Evolutionary conservation across 2,888 invertebrate genomes (phyloP).

Genomic region (Netelia fuscicornis): DNA sequence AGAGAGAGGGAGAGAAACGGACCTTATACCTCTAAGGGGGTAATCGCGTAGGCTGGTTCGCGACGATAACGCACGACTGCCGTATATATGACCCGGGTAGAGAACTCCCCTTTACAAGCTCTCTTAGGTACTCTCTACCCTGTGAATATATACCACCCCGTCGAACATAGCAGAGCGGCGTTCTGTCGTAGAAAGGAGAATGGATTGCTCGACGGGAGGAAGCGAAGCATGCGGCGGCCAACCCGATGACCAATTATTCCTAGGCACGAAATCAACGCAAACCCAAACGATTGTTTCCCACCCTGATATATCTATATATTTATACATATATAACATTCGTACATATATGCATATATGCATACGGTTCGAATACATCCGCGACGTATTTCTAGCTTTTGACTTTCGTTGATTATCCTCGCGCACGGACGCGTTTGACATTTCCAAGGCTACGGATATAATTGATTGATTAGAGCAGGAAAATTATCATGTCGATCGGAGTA

Average conservation of each 20-base stretch:
- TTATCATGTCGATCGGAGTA: too few relatives aligned
- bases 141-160: constrained; percentile 72
- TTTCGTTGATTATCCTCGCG: too few relatives aligned
- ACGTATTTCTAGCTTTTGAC: too few relatives aligned
- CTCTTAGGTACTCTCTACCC: constrained; percentile 66
- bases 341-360: not conserved
- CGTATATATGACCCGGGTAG: constrained; percentile 20
- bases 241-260: constrained; percentile 66
- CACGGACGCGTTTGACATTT: too few relatives aligned
- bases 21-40: constrained; percentile 68
- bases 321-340: not conserved
- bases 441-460: too few relatives aligned
- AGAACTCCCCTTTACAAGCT: constrained; percentile 22
- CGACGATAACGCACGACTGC: constrained; percentile 75
- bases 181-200: constrained; percentile 37
- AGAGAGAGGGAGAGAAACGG: constrained; percentile 27
- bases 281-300: constrained; percentile 45
- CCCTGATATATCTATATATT: not conserved
- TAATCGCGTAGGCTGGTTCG: constrained; percentile 76
- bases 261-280: constrained; percentile 60
- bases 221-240: constrained; percentile 17
- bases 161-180: constrained; percentile 44
- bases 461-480: too few relatives aligned
- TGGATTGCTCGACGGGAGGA: constrained; percentile 65
- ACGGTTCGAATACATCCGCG: too few relatives aligned